Conservation (phyloP, 2,888 invertebrate genomes). For the Acanthosepion esculentum region DNA sequence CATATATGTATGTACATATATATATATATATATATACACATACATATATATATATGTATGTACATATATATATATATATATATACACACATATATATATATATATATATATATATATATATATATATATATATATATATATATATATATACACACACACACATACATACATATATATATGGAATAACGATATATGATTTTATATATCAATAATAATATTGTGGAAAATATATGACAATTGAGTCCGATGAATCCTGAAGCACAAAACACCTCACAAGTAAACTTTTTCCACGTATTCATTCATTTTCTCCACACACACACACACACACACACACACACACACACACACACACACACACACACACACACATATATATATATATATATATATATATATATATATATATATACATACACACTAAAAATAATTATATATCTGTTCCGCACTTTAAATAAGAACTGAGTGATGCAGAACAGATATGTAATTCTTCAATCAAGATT, state of each 20-base stretch:
- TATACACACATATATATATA: not conserved
- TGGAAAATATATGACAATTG: too few species aligned
- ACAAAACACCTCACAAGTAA: too few species aligned
- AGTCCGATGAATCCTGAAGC: too few species aligned
- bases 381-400: not conserved
- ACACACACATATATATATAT: not conserved
- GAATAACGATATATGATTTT: too few species aligned
- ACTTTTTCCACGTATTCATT: too few species aligned
- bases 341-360: not conserved
- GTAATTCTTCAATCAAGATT: too few species aligned
- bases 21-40: not conserved
- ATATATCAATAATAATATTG: too few species aligned
- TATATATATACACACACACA: not conserved
- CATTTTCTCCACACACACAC: not conserved
- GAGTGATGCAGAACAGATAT: too few species aligned
- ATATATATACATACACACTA: not conserved
- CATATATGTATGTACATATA: not conserved
- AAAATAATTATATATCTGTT: not conserved
- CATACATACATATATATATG: too few species aligned
- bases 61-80: too few species aligned
- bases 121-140: not conserved
- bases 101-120: not conserved
- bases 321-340: not conserved
- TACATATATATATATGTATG: not conserved
- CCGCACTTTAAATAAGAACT: too few species aligned